A percentile compares a stretch with the other conserved stretches of the same genome.
These are phyloP conservation scores for Oasisia sp. DNA, from an alignment of 2,888 invertebrate species.

Conservation along the genomic window DNA sequence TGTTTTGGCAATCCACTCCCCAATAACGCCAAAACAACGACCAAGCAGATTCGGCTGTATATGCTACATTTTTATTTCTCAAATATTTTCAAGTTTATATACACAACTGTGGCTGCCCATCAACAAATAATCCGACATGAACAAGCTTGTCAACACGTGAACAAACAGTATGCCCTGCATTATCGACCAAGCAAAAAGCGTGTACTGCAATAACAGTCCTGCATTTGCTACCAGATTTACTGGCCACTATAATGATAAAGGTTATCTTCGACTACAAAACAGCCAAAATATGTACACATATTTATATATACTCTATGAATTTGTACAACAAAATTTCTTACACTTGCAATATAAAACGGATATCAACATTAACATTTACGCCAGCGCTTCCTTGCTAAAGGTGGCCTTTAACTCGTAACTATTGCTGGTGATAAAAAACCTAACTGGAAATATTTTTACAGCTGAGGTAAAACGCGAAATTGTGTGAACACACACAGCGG, in stretches of 20 bases:
- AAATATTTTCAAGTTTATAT: not conserved
- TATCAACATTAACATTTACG: not conserved
- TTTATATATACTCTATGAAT: not conserved
- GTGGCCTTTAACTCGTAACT: not conserved
- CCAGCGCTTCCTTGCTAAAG: not conserved
- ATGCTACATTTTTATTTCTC: not conserved
- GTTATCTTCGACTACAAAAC: not conserved
- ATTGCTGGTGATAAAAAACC: constrained; percentile 2
- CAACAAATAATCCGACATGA: not conserved
- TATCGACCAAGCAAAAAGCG: not conserved
- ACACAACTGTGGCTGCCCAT: not conserved
- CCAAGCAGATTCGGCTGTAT: constrained; percentile 2
- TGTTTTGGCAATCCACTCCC: constrained; percentile 17
- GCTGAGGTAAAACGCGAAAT: not conserved
- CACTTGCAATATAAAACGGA: constrained; percentile 9
- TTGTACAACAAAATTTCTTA: constrained; percentile 12
- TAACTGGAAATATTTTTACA: not conserved
- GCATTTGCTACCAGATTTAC: not conserved
- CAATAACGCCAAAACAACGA: constrained; percentile 9
- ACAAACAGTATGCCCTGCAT: not conserved
- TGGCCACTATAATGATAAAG: not conserved
- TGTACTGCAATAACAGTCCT: not conserved
- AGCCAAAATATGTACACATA: not conserved
- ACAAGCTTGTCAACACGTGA: not conserved
- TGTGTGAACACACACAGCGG: not conserved